A percentile compares a stretch with the other conserved stretches of the same genome.
phyloP scores from a whole-genome alignment of 2,888 invertebrate species.

The Cantharis rustica region DNA sequence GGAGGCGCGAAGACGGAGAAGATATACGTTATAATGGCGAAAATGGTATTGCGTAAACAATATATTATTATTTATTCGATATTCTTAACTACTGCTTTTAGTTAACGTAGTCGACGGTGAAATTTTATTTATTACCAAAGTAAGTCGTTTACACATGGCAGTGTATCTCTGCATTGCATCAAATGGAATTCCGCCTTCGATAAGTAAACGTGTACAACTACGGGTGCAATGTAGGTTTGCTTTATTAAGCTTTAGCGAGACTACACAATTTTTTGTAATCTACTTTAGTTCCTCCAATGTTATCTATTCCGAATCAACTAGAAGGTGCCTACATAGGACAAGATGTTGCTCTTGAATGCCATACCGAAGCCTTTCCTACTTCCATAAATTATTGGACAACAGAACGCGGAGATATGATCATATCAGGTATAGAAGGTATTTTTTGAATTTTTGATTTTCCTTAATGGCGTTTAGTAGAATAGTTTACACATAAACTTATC shows the following conservation, averaged over 20 bases:
- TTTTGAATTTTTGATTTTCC: background rate
- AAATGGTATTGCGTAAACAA: slow-evolving; percentile 63
- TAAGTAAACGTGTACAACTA: slow-evolving; percentile 81
- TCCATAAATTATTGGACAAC: slow-evolving; percentile 96
- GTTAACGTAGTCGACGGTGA: slow-evolving; percentile 90
- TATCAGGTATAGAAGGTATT: slow-evolving; percentile 69
- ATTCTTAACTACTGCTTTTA: slow-evolving; percentile 54
- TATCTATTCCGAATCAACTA: slow-evolving; percentile 90
- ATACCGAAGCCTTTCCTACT: slow-evolving; percentile 89
- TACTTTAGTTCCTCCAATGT: slow-evolving; percentile 85
- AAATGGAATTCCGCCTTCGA: slow-evolving; percentile 90
- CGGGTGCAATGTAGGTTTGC: slow-evolving; percentile 80
- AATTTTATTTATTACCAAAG: slow-evolving; percentile 81
- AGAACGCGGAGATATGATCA: slow-evolving; percentile 89
- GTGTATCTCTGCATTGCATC: slow-evolving; percentile 92
- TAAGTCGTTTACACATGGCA: slow-evolving; percentile 90
- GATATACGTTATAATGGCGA: slow-evolving; percentile 90
- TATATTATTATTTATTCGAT: slow-evolving; percentile 2
- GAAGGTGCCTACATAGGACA: slow-evolving; percentile 89
- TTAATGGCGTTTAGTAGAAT: background rate
- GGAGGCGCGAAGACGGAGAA: slow-evolving; percentile 87
- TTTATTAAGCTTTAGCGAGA: slow-evolving; percentile 8
- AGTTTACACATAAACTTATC: background rate
- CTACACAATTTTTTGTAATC: slow-evolving; percentile 15
- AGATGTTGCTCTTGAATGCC: slow-evolving; percentile 86